Base-by-base conservation (phyloP, 2,113 vertebrate species). In the Hyperoodon ampullatus region DNA sequence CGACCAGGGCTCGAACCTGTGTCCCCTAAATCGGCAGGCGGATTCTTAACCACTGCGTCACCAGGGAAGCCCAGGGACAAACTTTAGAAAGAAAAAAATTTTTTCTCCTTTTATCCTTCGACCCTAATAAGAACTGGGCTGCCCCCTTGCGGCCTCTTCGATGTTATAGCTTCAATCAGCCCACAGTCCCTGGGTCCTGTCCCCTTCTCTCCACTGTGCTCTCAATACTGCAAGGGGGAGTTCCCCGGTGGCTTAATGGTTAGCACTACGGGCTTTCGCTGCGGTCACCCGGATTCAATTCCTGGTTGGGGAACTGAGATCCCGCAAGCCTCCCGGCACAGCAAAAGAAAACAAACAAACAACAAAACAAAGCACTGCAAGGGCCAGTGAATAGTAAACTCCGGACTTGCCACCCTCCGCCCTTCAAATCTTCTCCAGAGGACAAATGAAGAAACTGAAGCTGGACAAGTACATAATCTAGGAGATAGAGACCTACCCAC, bases 81-180 rank as follows among this genome's bases (percentile, higher is more conserved):
- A 58, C 55, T 21, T 58, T 16, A 15, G 23, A 60, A 78, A 26
- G 42, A 42, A 61, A 28, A 61, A n/a, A 13, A 2, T 1, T n/a
- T 18, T 7, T 50, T 74, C 8, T 10, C 3, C 6, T 53, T 18
- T 61, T 18, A 2, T 82, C 15, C 78, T 50, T 2, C 6, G 47
- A 65, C 44, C n/a, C 81, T 92, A 72, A 68, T 83, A 47, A 24
- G 94, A 66, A 85, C 80, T 88, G 63, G 88, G 68, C 92, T 95
- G 97, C 98, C 98, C 97, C 50, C 98, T 97, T 70, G 97, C 66
- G 97, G 94, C 44, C 18, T 70, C 50, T 58, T 18, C 14, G 13
- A 2, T 77, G 77, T 88, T 60, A 19, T 3, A 47, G n/a, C 44
- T 28, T 88, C 75, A 28, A 19, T 68, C 30, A 18, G 39, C 26